Conservation (phyloP, 2,888 invertebrate genomes). For the Mesoligia furuncula region DNA sequence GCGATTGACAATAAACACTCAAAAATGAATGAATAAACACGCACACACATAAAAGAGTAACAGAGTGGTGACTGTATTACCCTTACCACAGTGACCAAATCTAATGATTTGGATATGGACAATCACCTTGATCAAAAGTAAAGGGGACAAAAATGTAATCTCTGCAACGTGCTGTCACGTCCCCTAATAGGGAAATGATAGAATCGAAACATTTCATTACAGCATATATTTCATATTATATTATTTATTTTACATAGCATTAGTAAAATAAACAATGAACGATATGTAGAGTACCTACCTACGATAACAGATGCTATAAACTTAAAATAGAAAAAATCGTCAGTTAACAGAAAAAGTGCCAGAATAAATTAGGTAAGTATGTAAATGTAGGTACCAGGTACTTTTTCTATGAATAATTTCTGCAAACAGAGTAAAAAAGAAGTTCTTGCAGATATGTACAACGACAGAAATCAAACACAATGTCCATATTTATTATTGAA, state of each 20-base stretch:
- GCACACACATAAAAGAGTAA: no score
- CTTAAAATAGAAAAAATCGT: not conserved
- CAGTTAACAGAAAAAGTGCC: not conserved
- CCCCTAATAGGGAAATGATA: not conserved
- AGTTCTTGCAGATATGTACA: not conserved
- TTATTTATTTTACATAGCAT: no score
- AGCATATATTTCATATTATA: not conserved
- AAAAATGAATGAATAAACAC: no score
- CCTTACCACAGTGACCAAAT: no score
- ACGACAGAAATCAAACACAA: conserved; percentile 28
- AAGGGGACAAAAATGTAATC: not conserved
- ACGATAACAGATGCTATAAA: not conserved
- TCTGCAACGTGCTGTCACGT: not conserved
- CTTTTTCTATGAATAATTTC: conserved; percentile 21
- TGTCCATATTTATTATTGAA: conserved; percentile 51
- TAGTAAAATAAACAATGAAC: not conserved
- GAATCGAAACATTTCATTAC: not conserved
- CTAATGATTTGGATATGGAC: no score
- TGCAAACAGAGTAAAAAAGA: conserved; percentile 3
- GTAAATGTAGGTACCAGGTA: not conserved
- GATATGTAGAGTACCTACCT: not conserved
- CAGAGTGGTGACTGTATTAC: not conserved
- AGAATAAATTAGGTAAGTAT: not conserved
- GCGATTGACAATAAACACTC: no score
- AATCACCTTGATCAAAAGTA: not conserved